A percentile compares a stretch with the other conserved stretches of the same genome.
Conservation (phyloP, 2,113 vertebrate genomes). For the Eubucco bourcierii region DNA sequence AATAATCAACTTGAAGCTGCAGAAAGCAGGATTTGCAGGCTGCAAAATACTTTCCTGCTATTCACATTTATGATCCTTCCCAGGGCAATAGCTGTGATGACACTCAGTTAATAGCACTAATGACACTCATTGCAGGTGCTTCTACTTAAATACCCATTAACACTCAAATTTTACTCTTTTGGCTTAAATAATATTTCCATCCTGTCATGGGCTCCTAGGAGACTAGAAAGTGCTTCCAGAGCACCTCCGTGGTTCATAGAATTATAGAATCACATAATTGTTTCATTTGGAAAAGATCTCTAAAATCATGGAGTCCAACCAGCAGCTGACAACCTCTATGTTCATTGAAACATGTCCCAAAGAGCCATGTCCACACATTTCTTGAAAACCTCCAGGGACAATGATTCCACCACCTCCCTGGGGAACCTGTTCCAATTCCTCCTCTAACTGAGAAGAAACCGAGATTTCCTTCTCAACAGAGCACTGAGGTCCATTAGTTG, state of each 20-base stretch:
- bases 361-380: too few relatives aligned
- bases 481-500: not conserved
- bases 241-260: not conserved
- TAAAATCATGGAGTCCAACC: too few relatives aligned
- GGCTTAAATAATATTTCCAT: not conserved
- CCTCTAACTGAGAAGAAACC: not conserved
- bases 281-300: too few relatives aligned
- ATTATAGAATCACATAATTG: too few relatives aligned
- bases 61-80: not conserved
- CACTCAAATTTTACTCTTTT: not conserved
- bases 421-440: too few relatives aligned
- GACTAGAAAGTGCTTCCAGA: not conserved
- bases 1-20: not conserved
- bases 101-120: not conserved
- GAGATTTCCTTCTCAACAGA: not conserved
- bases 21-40: not conserved
- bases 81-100: not conserved
- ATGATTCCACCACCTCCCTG: too few relatives aligned
- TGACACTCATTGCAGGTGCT: slow-evolving; percentile 37
- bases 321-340: too few relatives aligned
- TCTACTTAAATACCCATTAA: slow-evolving; percentile 48
- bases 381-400: too few relatives aligned
- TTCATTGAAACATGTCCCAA: too few relatives aligned
- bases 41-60: not conserved
- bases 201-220: not conserved